These are phyloP conservation scores for Nannoperca obscura DNA, from an alignment of 2,797 vertebrate species.

Conservation along the genomic window DNA sequence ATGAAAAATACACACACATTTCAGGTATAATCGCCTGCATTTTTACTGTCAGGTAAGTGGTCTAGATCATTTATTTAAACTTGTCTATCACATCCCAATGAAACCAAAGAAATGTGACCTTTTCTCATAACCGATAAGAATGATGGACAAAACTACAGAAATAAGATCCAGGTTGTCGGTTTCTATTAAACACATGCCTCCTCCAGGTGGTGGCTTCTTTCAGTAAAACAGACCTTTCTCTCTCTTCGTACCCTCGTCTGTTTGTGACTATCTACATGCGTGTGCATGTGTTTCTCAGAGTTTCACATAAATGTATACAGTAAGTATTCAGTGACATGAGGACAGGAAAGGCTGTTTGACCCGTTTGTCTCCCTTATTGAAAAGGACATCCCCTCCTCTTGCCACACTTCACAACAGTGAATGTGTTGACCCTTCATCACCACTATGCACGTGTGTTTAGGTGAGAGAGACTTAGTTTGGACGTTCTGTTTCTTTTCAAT, in stretches of 20 bases:
- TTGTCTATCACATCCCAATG: not conserved
- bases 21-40: too few species aligned
- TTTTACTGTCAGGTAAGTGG: too few species aligned
- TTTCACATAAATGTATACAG: not conserved
- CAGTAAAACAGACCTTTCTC: not conserved
- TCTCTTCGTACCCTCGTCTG: not conserved
- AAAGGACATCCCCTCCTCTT: slow-evolving; percentile 11
- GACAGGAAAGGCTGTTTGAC: slow-evolving; percentile 29
- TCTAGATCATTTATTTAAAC: not conserved
- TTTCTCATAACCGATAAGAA: not conserved
- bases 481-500: slow-evolving; percentile 31
- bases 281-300: not conserved
- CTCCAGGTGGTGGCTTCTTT: not conserved
- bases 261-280: not conserved
- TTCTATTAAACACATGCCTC: not conserved
- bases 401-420: slow-evolving; percentile 25
- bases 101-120: not conserved
- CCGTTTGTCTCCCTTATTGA: slow-evolving; percentile 45
- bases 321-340: not conserved
- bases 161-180: not conserved
- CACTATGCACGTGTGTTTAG: slow-evolving; percentile 67
- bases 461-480: slow-evolving; percentile 61
- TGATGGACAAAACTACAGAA: not conserved
- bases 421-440: slow-evolving; percentile 73
- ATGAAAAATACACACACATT: too few species aligned